Evolutionary conservation across 2,888 invertebrate genomes (phyloP).

Genomic region (Xanthia icteritia): DNA sequence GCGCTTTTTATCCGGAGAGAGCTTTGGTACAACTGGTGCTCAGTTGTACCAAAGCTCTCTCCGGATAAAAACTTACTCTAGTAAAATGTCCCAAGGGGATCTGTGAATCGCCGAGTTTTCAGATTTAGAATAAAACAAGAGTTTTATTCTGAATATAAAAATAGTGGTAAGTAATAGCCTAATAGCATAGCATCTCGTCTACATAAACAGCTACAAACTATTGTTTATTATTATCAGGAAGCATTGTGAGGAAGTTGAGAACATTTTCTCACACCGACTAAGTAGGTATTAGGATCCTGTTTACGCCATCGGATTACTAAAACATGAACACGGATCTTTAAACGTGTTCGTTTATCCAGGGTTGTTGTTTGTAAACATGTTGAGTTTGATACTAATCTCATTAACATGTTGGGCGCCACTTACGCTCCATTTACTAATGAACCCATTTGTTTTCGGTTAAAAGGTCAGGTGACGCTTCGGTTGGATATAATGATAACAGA

Average conservation of each 20-base stretch:
- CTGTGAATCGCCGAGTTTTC: slow-evolving; percentile 41
- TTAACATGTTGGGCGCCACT: slow-evolving; percentile 48
- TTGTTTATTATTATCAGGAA: slow-evolving; percentile 47
- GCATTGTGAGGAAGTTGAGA: slow-evolving; percentile 44
- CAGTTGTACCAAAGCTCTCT: slow-evolving; percentile 45
- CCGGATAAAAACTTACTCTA: slow-evolving; percentile 70
- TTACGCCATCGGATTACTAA: slow-evolving; percentile 63
- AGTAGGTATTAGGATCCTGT: slow-evolving; percentile 65
- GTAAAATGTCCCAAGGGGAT: slow-evolving; percentile 63
- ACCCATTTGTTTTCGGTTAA: slow-evolving; percentile 19
- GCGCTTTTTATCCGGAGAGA: too few species aligned
- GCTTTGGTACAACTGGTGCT: too few species aligned
- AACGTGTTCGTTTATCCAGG: slow-evolving; percentile 53
- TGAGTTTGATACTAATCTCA: slow-evolving; percentile 53
- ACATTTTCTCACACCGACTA: slow-evolving; percentile 38
- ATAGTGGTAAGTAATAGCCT: background rate
- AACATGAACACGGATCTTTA: slow-evolving; percentile 56
- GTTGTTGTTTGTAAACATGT: slow-evolving; percentile 62
- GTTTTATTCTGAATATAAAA: slow-evolving; percentile 20
- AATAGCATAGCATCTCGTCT: background rate
- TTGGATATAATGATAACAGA: background rate
- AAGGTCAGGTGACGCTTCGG: slow-evolving; percentile 6
- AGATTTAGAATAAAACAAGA: slow-evolving; percentile 26
- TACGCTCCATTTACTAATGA: slow-evolving; percentile 37
- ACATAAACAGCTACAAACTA: background rate